Conservation (phyloP, 2,797 vertebrate species). For the Epinephelus coioides region DNA sequence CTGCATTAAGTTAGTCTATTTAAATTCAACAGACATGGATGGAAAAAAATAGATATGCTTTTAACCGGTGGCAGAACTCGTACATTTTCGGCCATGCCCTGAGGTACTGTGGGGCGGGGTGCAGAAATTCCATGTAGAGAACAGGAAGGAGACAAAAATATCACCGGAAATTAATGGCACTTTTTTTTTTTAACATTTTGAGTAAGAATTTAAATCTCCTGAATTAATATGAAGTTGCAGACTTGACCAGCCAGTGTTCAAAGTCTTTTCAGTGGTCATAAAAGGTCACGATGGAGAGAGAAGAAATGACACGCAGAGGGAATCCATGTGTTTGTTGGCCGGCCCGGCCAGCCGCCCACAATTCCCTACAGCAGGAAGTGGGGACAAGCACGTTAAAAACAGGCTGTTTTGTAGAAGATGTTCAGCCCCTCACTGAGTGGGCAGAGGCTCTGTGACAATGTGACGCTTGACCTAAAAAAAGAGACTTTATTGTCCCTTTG, state of each 20-base stretch:
- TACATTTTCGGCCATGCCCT: conserved; percentile 65
- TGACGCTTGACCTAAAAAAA: conserved; percentile 41
- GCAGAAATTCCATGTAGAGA: conserved; percentile 47
- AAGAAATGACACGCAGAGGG: conserved; percentile 21
- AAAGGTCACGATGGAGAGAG: conserved; percentile 47
- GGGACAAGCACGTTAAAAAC: conserved; percentile 31
- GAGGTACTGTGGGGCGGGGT: conserved; percentile 69
- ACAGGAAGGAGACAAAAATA: conserved; percentile 49
- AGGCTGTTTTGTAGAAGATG: conserved; percentile 33
- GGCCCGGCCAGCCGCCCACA: conserved; percentile 18
- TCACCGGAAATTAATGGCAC: conserved; percentile 77
- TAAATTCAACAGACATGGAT: conserved; percentile 63
- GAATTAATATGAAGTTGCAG: conserved; percentile 53
- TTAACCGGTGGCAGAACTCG: conserved; percentile 54
- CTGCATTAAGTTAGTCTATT: conserved; percentile 51
- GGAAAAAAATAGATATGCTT: conserved; percentile 57
- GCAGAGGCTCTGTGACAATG: conserved; percentile 48
- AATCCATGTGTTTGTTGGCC: conserved; percentile 33
- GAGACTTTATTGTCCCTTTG: conserved; percentile 27
- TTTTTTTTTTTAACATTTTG: conserved; percentile 63
- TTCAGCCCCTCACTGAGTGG: conserved; percentile 22
- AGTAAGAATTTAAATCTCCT: conserved; percentile 45
- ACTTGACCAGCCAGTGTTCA: conserved; percentile 43
- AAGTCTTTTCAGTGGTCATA: conserved; percentile 67
- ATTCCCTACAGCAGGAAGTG: conserved; percentile 41